Evolutionary conservation across 2,797 vertebrate genomes (phyloP).

Genomic region (Centropyge bicolor): DNA sequence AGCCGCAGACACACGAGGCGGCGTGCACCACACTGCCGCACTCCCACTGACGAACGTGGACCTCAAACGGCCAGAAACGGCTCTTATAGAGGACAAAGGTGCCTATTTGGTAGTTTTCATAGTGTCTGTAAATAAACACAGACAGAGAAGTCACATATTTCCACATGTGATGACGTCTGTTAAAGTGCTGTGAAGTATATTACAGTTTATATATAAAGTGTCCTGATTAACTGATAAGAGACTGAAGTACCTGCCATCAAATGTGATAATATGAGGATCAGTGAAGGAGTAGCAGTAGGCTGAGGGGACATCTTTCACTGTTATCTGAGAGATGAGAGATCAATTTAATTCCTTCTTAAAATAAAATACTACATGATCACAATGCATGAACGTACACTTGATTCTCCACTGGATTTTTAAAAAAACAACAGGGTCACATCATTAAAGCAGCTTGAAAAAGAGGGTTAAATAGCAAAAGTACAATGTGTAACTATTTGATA

Average conservation of each 20-base stretch:
- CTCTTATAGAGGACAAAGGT: constrained; percentile 92
- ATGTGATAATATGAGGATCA: constrained; percentile 92
- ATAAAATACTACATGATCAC: accelerated
- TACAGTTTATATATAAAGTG: not conserved
- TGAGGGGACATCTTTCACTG: constrained; percentile 85
- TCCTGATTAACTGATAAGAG: not conserved
- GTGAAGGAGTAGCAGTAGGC: constrained; percentile 92
- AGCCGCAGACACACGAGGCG: constrained; percentile 89
- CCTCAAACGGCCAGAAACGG: constrained; percentile 85
- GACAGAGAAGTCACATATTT: not conserved
- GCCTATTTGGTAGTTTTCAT: constrained; percentile 90
- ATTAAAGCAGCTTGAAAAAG: not conserved
- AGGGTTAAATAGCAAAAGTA: not conserved
- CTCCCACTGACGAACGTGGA: constrained; percentile 91
- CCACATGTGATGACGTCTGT: not conserved
- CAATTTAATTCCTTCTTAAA: not conserved
- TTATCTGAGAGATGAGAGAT: constrained; percentile 84
- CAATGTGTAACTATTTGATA: not conserved
- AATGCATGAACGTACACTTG: not conserved
- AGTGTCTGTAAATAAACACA: constrained; percentile 76
- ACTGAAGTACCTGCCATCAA: constrained; percentile 91
- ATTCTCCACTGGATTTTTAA: not conserved
- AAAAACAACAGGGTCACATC: not conserved
- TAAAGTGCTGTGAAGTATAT: not conserved
- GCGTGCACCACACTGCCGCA: constrained; percentile 87